Evolutionary conservation across 1,140 invertebrate species (phyloP), one percentile per base, ranked within the genome.

Genomic region (Pogonus chalceus): DNA sequence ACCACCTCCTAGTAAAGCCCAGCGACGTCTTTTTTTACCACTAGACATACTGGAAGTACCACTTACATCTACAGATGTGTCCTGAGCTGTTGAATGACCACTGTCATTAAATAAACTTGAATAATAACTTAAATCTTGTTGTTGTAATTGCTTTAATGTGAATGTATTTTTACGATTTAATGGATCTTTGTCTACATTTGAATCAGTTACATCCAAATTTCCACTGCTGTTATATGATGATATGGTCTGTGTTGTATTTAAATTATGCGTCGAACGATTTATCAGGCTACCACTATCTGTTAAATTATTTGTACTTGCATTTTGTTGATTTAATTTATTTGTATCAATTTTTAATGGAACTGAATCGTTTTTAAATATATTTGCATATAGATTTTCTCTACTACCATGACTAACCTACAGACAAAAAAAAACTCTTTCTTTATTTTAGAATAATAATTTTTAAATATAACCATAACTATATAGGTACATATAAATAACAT

Each of bases 1-100:
- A 59, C 76, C 72, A 16, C 79, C 76, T 51, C 80, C 78, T 20
- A 68, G 61, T 47, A 82, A 76, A 4, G 76, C 79, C 81, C 81
- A 83, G 12, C 80, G 63, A 46, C 78, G 70, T 49, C 79, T 73
- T 51, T 81, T 81, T 57, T 80, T 81, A 56, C 81, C 79, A 54
- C 75, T 79, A 1, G 58, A 59, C 49, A 46, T 57, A 47, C 54
- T 54, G 0, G 63, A 63, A 4, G 58, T 52, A 10, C 62, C 55
- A 58, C 66, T 69, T 7, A 53, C 59, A 37, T 62, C 61, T 24
- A 55, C 69, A 18, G 63, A 58, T 20, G 51, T 54, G 22, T 58
- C 60, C 23, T 12, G 9, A 10, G 37, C 9, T 12, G 37, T 12
- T 65, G 22, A 53, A 53, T 51, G 3, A 65, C 66, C 18, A 66